Conservation (phyloP, 2,797 vertebrate species). For the Denticeps clupeoides region DNA sequence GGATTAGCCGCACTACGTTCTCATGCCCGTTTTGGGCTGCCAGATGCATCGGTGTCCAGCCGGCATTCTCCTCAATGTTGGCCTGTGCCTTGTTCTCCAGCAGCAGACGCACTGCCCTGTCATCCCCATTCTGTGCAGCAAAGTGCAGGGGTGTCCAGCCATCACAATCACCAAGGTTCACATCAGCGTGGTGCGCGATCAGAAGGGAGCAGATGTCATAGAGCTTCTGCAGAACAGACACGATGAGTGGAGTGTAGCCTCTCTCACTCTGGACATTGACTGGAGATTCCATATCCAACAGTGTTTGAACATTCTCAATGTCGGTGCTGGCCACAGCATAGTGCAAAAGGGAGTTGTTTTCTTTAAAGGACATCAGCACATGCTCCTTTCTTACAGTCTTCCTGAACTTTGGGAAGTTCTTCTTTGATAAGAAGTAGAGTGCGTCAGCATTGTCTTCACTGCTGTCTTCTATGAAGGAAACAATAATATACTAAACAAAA, state of each 20-base stretch:
- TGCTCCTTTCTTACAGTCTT: constrained; percentile 47
- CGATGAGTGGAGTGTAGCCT: constrained; percentile 66
- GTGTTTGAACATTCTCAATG: constrained; percentile 45
- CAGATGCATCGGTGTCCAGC: constrained; percentile 74
- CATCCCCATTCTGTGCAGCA: constrained; percentile 69
- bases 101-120: constrained; percentile 52
- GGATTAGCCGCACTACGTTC: constrained; percentile 63
- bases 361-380: constrained; percentile 31
- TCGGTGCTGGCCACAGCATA: constrained; percentile 59
- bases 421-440: constrained; percentile 42
- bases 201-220: constrained; percentile 56
- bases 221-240: constrained; percentile 57
- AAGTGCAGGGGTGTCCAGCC: constrained; percentile 72
- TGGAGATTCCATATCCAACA: constrained; percentile 55
- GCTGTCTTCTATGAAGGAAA: constrained; percentile 29
- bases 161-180: constrained; percentile 56
- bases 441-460: constrained; percentile 17
- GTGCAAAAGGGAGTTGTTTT: constrained; percentile 61
- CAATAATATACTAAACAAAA: too few relatives aligned
- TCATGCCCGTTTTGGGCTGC: constrained; percentile 79
- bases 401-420: constrained; percentile 55
- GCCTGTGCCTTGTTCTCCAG: constrained; percentile 55
- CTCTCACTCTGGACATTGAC: constrained; percentile 54
- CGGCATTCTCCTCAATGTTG: constrained; percentile 52
- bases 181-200: constrained; percentile 46